These are phyloP conservation scores for Speoplatyrhinus poulsoni DNA, from an alignment of 2,113 vertebrate species.

Conservation along the genomic window DNA sequence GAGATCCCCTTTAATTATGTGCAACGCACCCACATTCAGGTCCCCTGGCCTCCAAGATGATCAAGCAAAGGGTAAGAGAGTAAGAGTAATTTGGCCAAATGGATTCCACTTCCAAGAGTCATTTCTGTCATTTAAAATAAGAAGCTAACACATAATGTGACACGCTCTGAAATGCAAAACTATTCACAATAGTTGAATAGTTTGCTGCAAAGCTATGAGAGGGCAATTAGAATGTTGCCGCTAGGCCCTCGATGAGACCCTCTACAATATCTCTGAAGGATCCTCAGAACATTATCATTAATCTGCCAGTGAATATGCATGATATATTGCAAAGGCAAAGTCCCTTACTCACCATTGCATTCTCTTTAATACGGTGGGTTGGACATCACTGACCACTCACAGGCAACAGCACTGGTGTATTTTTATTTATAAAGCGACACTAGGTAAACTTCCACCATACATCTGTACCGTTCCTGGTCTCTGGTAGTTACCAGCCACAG, in stretches of 20 bases:
- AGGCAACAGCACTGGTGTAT: too few species aligned
- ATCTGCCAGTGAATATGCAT: slow-evolving; percentile 55
- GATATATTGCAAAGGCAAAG: slow-evolving; percentile 1
- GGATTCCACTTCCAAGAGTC: slow-evolving; percentile 64
- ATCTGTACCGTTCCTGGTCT: too few species aligned
- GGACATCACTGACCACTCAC: too few species aligned
- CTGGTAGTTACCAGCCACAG: too few species aligned
- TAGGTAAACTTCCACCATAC: too few species aligned
- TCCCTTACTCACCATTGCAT: too few species aligned
- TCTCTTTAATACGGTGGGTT: too few species aligned
- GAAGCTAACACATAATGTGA: slow-evolving; percentile 67
- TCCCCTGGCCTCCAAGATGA: slow-evolving; percentile 53
- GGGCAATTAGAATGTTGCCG: slow-evolving; percentile 63
- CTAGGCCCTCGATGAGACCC: slow-evolving; percentile 53
- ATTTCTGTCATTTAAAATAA: slow-evolving; percentile 69
- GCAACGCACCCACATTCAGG: slow-evolving; percentile 52
- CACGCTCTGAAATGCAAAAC: slow-evolving; percentile 62
- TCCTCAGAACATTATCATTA: slow-evolving; percentile 43
- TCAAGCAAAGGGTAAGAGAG: slow-evolving; percentile 42
- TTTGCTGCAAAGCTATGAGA: slow-evolving; percentile 57
- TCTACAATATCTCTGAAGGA: slow-evolving; percentile 42
- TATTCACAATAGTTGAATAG: slow-evolving; percentile 61
- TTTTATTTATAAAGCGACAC: too few species aligned
- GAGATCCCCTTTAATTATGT: slow-evolving; percentile 67
- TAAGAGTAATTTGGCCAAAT: slow-evolving; percentile 60